Evolutionary conservation across 2,113 vertebrate genomes (phyloP).

Genomic region (zebrafish (Danio rerio)): GRCz12tu NC_133180.1:53681501-53682000

Average conservation of each 20-base stretch:
- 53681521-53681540: constrained; percentile 60
- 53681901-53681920: constrained; percentile 96
- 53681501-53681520: constrained; percentile 64
- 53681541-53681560: constrained; percentile 74
- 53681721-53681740: constrained; percentile 7
- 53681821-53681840: constrained; percentile 97
- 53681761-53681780: constrained; percentile 66
- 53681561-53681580: constrained; percentile 69
- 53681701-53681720: constrained; percentile 42
- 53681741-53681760: constrained; percentile 70
- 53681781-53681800: constrained; percentile 96
- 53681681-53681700: constrained; percentile 70
- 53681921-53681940: constrained; percentile 90
- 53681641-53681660: constrained; percentile 91
- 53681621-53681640: constrained; percentile 89
- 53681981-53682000: constrained; percentile 86
- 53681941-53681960: constrained; percentile 91
- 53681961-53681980: constrained; percentile 83
- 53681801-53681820: constrained; percentile 95
- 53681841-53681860: constrained; percentile 99
- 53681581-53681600: constrained; percentile 73
- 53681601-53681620: constrained; percentile 77
- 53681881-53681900: constrained; percentile 96
- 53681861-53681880: constrained; percentile 88
- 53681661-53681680: constrained; percentile 74